phyloP scores from a whole-genome alignment of 92 coral and sea anemone species.

The Scolanthus callimorphus region DNA sequence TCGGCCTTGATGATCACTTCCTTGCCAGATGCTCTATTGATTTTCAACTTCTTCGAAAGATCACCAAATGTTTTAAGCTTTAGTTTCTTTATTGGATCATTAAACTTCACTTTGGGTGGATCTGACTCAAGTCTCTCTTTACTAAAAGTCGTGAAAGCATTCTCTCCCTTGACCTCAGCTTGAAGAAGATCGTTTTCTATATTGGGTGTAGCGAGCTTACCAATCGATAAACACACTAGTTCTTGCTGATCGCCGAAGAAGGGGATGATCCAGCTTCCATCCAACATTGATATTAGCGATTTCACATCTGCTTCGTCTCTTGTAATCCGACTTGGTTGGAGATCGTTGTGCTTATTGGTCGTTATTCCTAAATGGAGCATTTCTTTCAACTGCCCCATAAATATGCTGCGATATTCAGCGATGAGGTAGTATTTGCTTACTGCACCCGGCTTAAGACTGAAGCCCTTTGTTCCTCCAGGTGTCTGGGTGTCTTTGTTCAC shows the following conservation, averaged over 20 bases:
- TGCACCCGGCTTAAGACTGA: constrained; percentile 58
- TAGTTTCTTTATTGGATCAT: constrained; percentile 31
- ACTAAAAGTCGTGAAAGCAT: constrained; percentile 32
- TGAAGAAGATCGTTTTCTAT: constrained; percentile 32
- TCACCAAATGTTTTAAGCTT: constrained; percentile 32
- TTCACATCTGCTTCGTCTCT: constrained; percentile 36
- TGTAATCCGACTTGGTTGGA: constrained; percentile 17
- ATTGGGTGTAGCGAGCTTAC: constrained; percentile 33
- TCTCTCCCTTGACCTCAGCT: constrained; percentile 31
- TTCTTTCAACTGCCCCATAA: constrained; percentile 31
- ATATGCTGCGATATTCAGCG: constrained; percentile 50
- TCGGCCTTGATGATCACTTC: constrained; percentile 51
- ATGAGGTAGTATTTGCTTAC: constrained; percentile 41
- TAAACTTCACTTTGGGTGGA: constrained; percentile 26
- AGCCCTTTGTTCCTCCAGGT: constrained; percentile 53
- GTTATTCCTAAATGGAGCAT: constrained; percentile 46
- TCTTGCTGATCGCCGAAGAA: constrained; percentile 31
- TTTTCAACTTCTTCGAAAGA: constrained; percentile 17
- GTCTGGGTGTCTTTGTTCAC: constrained; percentile 58
- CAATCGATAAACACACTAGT: constrained; percentile 38
- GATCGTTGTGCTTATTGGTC: constrained; percentile 26
- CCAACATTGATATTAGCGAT: constrained; percentile 19
- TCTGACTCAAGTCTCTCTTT: constrained; percentile 25
- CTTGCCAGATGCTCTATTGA: constrained; percentile 12
- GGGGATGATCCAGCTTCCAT: constrained; percentile 29